Evolutionary conservation across 35 echinoderm and acorn worm species (phyloP).

Genomic region (Apostichopus japonicus): DNA sequence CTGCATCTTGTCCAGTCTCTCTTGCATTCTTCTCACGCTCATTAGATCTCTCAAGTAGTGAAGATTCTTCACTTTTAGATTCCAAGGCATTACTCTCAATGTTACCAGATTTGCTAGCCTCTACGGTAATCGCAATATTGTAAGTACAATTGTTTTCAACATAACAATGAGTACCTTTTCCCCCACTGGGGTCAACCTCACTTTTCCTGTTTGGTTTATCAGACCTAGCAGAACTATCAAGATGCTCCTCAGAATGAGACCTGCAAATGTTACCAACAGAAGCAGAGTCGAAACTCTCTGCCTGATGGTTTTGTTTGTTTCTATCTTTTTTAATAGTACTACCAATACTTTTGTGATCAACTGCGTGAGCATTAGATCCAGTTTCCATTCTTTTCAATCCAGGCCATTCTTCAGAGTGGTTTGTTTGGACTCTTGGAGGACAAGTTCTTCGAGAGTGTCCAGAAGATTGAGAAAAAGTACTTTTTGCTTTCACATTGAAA

Average conservation of each 20-base stretch:
- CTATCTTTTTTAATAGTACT: not conserved
- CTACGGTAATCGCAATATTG: not conserved
- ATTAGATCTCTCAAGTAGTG: not conserved
- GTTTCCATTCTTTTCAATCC: not conserved
- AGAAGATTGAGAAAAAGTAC: not conserved
- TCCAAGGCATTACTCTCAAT: not conserved
- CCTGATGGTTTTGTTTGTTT: not conserved
- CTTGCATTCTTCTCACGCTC: not conserved
- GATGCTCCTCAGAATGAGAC: not conserved
- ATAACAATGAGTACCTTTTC: not conserved
- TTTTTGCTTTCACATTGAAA: not conserved
- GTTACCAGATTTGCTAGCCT: not conserved
- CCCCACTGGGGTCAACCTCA: not conserved
- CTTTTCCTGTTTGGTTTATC: not conserved
- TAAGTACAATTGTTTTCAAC: not conserved
- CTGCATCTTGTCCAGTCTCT: not conserved
- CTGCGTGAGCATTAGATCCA: not conserved
- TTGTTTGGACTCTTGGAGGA: not conserved
- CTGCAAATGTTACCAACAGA: not conserved
- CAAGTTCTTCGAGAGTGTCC: not conserved
- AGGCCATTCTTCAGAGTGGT: conserved; percentile 13
- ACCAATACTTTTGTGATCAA: not conserved
- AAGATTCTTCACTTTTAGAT: not conserved
- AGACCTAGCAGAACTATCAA: not conserved
- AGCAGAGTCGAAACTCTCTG: not conserved